Percentiles rank a stretch among this genome's conserved stretches.
These are phyloP conservation scores for Chydorus sphaericus DNA, from an alignment of 2,888 invertebrate species.

Conservation along the genomic window DNA sequence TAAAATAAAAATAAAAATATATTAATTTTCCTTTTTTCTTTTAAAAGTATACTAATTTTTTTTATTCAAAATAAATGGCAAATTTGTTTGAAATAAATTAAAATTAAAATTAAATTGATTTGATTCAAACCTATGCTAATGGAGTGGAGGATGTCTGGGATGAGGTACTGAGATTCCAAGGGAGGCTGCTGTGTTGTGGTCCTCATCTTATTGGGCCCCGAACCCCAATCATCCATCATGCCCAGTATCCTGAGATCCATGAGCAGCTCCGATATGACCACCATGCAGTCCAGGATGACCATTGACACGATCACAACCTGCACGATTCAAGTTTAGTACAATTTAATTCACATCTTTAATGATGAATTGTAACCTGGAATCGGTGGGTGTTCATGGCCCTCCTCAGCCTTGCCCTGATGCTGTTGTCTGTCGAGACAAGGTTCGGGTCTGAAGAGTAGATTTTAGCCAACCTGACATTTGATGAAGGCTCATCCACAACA, in stretches of 20 bases:
- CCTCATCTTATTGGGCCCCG: neutral
- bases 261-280: slow-evolving; percentile 5
- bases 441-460: neutral
- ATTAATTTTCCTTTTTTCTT: too few relatives aligned
- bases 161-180: neutral
- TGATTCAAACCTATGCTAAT: neutral
- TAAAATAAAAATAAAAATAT: too few relatives aligned
- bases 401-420: neutral
- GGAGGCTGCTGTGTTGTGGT: neutral
- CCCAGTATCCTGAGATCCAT: slow-evolving; percentile 7
- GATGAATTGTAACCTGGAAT: neutral
- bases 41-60: too few relatives aligned
- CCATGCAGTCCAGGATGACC: slow-evolving; percentile 10
- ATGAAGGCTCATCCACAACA: too few relatives aligned
- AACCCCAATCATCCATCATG: neutral
- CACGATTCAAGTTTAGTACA: neutral
- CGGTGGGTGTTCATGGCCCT: neutral
- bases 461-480: too few relatives aligned
- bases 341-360: neutral
- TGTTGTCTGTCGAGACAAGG: neutral
- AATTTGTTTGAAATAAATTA: too few relatives aligned
- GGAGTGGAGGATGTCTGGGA: slow-evolving; percentile 6
- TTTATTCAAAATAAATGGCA: too few relatives aligned
- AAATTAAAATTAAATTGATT: too few relatives aligned
- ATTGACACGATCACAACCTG: slow-evolving; percentile 5